phyloP scores from a whole-genome alignment of 2,113 vertebrate species.

The Ploceus nigricollis region DNA sequence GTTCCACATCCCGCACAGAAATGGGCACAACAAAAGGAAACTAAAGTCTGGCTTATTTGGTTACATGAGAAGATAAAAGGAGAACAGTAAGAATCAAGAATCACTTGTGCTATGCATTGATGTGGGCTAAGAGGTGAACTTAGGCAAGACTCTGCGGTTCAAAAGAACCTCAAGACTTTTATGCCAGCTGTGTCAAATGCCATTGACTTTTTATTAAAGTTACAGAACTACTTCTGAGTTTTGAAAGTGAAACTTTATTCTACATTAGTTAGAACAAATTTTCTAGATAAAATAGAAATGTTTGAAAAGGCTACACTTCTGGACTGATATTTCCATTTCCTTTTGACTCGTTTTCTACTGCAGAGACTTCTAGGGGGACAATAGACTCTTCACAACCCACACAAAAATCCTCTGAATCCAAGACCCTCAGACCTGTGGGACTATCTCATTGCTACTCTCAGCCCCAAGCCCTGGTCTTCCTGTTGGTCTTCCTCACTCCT shows the following conservation, averaged over 20 bases:
- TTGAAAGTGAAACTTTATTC: not conserved
- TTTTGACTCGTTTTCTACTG: not conserved
- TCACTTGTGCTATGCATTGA: not conserved
- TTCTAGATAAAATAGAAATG: not conserved
- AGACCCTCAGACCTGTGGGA: not conserved
- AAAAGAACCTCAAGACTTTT: not conserved
- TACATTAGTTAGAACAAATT: not conserved
- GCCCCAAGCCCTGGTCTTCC: not conserved
- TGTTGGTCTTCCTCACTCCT: not conserved
- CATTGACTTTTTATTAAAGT: not conserved
- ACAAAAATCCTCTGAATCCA: not conserved
- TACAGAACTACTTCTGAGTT: not conserved
- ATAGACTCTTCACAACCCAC: not conserved
- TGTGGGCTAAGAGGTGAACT: not conserved
- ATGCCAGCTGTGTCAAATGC: not conserved
- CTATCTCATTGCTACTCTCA: not conserved
- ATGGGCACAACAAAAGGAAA: not conserved
- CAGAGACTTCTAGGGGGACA: not conserved
- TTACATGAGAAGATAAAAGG: not conserved
- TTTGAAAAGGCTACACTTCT: not conserved
- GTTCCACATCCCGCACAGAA: not conserved
- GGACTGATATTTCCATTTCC: not conserved
- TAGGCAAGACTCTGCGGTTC: not conserved
- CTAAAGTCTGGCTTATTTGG: not conserved
- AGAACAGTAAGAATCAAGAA: not conserved